Evolutionary conservation across 2,113 vertebrate species (phyloP).

Genomic region (Nesoenas mayeri): DNA sequence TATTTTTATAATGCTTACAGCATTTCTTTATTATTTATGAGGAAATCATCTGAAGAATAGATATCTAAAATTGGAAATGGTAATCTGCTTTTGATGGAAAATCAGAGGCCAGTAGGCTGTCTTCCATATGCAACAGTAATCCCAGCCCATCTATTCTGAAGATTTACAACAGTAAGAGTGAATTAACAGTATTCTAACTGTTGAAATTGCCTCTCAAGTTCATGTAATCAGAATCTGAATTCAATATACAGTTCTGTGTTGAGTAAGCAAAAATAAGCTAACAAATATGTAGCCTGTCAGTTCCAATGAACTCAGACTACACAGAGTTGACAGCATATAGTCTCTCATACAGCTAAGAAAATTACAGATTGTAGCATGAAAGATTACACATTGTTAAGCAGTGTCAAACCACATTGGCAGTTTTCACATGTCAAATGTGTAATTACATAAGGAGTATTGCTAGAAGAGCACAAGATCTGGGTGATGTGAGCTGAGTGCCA

Average conservation of each 20-base stretch:
- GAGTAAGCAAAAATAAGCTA: slow-evolving; percentile 53
- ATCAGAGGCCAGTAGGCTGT: slow-evolving; percentile 25
- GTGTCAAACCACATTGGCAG: slow-evolving; percentile 31
- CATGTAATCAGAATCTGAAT: slow-evolving; percentile 13
- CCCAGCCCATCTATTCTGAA: neutral
- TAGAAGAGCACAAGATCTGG: slow-evolving; percentile 50
- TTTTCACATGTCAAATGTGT: slow-evolving; percentile 50
- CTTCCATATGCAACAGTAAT: slow-evolving; percentile 37
- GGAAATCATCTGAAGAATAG: slow-evolving; percentile 2
- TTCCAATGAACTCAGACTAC: slow-evolving; percentile 24
- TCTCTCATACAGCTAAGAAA: slow-evolving; percentile 24
- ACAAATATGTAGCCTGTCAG: slow-evolving; percentile 54
- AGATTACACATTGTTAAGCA: slow-evolving; percentile 53
- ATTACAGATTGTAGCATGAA: slow-evolving; percentile 54
- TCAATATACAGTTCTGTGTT: slow-evolving; percentile 8
- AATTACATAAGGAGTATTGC: slow-evolving; percentile 53
- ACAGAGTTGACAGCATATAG: slow-evolving; percentile 20
- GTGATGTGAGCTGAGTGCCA: slow-evolving; percentile 18
- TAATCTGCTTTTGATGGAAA: slow-evolving; percentile 29
- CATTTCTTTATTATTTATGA: neutral
- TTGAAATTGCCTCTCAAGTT: slow-evolving; percentile 7
- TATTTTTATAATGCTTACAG: slow-evolving; percentile 27
- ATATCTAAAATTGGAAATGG: neutral
- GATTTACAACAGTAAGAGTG: neutral
- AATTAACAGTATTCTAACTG: slow-evolving; percentile 32